These are phyloP conservation scores for Magallana nippona DNA, from an alignment of 2,888 invertebrate species.

Conservation along the genomic window DNA sequence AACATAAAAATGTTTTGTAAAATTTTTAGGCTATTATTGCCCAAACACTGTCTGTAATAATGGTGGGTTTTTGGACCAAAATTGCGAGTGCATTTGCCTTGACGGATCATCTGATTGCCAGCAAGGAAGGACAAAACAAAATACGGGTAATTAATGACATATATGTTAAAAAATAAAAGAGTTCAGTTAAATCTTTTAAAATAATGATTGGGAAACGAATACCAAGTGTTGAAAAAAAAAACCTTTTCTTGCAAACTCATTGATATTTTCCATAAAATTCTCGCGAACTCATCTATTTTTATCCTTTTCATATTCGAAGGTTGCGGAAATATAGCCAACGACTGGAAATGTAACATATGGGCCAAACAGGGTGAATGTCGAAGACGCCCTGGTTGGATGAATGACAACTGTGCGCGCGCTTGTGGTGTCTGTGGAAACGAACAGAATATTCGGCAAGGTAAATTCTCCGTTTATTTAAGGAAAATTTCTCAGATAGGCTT, in stretches of 20 bases:
- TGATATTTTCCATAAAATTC: no score
- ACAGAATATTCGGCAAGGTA: conserved; percentile 35
- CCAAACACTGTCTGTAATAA: conserved; percentile 12
- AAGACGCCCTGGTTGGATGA: conserved; percentile 51
- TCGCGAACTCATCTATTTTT: neutral
- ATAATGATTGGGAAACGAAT: no score
- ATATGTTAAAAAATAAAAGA: no score
- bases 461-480: neutral
- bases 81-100: conserved; percentile 73
- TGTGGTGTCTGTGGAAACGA: conserved; percentile 52
- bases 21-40: conserved; percentile 18
- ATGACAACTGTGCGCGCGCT: conserved; percentile 55
- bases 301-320: neutral
- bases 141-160: neutral
- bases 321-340: conserved; percentile 15
- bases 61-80: conserved; percentile 70
- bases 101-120: conserved; percentile 69
- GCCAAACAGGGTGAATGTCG: conserved; percentile 49
- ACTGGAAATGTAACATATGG: conserved; percentile 47
- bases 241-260: no score
- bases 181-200: no score
- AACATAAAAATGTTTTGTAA: neutral
- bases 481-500: no score
- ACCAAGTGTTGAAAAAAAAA: no score
- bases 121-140: neutral